Conservation (phyloP, 2,888 invertebrate species). For the Diploptera punctata region DNA sequence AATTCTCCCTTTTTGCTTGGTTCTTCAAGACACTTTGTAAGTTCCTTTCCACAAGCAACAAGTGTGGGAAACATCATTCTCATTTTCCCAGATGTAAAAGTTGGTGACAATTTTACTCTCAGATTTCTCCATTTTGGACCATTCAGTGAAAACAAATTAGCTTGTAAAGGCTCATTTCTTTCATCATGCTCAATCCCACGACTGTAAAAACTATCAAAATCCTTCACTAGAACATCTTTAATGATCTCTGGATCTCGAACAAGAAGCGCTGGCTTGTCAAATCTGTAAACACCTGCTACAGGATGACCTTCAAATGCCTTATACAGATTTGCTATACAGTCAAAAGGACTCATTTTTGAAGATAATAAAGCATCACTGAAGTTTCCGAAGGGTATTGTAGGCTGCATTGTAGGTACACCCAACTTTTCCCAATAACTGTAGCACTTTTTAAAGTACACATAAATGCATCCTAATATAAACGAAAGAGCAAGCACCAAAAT, state of each 20-base stretch:
- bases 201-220: conserved; percentile 71
- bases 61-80: conserved; percentile 69
- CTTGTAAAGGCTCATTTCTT: conserved; percentile 44
- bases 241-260: conserved; percentile 68
- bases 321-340: conserved; percentile 66
- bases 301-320: conserved; percentile 46
- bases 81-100: conserved; percentile 66
- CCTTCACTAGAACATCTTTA: conserved; percentile 62
- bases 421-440: background rate
- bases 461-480: background rate
- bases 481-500: no score
- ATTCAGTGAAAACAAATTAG: background rate
- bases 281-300: conserved; percentile 29
- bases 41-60: conserved; percentile 61
- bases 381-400: background rate
- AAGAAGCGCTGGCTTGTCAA: conserved; percentile 62
- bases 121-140: no score
- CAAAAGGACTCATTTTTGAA: conserved; percentile 56
- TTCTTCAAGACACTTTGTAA: conserved; percentile 56
- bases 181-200: conserved; percentile 69
- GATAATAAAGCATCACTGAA: background rate
- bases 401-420: background rate
- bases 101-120: conserved; percentile 59
- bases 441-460: background rate
- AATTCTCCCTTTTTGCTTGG: conserved; percentile 50